Conservation (phyloP, 2,113 vertebrate species). For the Sander lucioperca region DNA sequence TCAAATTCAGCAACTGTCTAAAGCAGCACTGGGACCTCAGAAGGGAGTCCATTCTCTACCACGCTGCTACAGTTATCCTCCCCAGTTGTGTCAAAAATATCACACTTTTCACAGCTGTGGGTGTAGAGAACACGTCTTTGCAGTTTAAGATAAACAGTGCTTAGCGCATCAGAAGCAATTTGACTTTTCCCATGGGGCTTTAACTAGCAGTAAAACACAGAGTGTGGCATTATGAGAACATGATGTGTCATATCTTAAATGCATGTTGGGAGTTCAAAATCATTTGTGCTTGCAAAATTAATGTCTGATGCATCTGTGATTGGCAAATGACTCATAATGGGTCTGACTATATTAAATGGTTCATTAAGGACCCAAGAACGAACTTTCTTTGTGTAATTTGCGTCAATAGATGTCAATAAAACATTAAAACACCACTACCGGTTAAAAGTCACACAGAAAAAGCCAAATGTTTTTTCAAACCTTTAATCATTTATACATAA, state of each 20-base stretch:
- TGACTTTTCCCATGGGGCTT: constrained; percentile 35
- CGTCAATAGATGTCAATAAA: background rate
- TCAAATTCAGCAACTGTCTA: background rate
- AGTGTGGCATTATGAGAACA: constrained; percentile 40
- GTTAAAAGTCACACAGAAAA: background rate
- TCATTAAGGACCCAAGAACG: background rate
- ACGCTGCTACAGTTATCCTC: background rate
- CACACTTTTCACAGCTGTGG: background rate
- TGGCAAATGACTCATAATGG: constrained; percentile 25
- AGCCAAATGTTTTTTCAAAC: background rate
- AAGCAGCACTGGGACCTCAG: background rate
- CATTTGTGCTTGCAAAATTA: constrained; percentile 15
- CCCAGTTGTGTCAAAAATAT: background rate
- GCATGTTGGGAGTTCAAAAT: constrained; percentile 9
- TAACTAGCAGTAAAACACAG: constrained; percentile 37
- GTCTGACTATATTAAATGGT: constrained; percentile 16
- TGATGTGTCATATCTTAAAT: constrained; percentile 46
- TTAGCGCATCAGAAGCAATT: constrained; percentile 1
- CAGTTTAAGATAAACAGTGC: background rate
- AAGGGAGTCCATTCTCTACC: background rate
- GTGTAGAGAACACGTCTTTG: background rate
- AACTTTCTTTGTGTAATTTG: constrained; percentile 4
- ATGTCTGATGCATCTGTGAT: constrained; percentile 31
- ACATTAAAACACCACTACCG: background rate
- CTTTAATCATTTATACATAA: background rate